Conservation (phyloP, 2,888 invertebrate species). For the Chymomyza fuscimana region DNA sequence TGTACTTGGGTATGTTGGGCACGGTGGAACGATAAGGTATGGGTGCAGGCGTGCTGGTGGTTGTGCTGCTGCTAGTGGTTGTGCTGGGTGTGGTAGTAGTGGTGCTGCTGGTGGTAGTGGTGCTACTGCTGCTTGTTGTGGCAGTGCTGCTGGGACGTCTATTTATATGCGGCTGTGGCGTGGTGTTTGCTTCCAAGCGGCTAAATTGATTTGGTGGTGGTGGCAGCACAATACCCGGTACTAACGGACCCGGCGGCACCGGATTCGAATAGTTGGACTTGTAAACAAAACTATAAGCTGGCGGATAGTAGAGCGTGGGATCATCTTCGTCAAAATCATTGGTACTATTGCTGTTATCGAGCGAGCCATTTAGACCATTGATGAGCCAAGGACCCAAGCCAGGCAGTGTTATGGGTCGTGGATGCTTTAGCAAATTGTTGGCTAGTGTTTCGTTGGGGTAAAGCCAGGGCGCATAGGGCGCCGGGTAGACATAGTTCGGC, state of each 20-base stretch:
- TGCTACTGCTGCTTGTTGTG: conserved; percentile 73
- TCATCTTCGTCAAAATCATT: conserved; percentile 93
- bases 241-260: conserved; percentile 91
- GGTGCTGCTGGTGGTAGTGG: conserved; percentile 54
- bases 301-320: conserved; percentile 94
- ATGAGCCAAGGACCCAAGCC: conserved; percentile 75
- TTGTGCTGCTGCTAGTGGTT: conserved; percentile 66
- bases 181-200: conserved; percentile 82
- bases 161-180: conserved; percentile 36
- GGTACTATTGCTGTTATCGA: conserved; percentile 82
- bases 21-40: conserved; percentile 65
- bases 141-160: conserved; percentile 45
- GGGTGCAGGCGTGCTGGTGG: conserved; percentile 40
- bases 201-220: conserved; percentile 94
- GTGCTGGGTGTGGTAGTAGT: conserved; percentile 34
- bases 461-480: conserved; percentile 83
- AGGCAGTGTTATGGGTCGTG: conserved; percentile 62
- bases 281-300: conserved; percentile 93
- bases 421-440: conserved; percentile 18
- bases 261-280: conserved; percentile 87
- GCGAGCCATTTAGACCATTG: conserved; percentile 79
- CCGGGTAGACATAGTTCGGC: conserved; percentile 82
- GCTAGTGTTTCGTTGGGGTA: conserved; percentile 35
- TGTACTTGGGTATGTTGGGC: conserved; percentile 67
- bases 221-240: conserved; percentile 92